Evolutionary conservation across 2,888 invertebrate genomes (phyloP), one percentile per base, ranked within the genome.

Genomic region (Cyclophora punctaria): DNA sequence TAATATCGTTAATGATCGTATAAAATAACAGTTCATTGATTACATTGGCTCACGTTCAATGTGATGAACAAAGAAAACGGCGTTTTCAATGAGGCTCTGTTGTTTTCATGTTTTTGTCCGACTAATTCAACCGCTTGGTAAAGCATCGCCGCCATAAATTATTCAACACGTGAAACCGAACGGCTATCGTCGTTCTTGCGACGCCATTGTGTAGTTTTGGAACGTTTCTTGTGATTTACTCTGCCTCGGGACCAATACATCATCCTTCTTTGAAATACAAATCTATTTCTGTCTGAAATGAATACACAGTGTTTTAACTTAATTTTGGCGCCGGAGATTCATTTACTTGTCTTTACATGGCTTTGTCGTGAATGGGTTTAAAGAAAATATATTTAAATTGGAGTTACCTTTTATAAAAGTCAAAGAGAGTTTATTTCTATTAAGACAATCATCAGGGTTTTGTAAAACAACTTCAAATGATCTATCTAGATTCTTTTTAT

Each of bases 121-220:
- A 69, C 76, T 79, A 83, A 85, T 83, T 82, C 80, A 79, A 76
- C 77, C 75, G 51, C 71, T 69, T 66, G 65, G 71, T 73, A 78
- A 81, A 79, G 75, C 77, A 64, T 66, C 59, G 68, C 73, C 74
- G 76, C 69, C 79, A 87, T 87, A 78, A 80, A 87, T 87, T 77
- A 85, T 86, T 85, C 85, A 87, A 76, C 71, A 65, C 70, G 63
- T 70, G 69, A 71, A 67, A 70, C 64, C 65, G 59, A 70, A 69
- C 72, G 69, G 71, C 72, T 66, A 73, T 73, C 73, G 72, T 69
- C 70, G 74, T 81, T 83, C 78, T 81, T 81, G 78, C 69, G 57
- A 55, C 59, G 66, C 77, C 64, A 79, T 83, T 83, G 80, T 82
- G 63, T 69, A 58, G 69, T 65, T 72, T 71, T 62, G 60, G 65